Evolutionary conservation across 1,140 invertebrate species (phyloP).

Genomic region (Pantala flavescens): DNA sequence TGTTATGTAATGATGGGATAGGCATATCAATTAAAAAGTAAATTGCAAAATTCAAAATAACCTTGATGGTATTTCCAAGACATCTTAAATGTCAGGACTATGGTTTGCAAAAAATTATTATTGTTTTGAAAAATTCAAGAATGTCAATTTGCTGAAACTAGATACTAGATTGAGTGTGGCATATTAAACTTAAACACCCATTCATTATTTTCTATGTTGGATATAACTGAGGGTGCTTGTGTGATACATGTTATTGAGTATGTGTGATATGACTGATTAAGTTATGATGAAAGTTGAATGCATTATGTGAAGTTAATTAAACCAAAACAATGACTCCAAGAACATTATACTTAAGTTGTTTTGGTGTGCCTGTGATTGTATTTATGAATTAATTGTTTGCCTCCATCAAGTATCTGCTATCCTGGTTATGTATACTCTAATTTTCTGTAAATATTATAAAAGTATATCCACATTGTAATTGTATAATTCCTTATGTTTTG

Average conservation of each 20-base stretch:
- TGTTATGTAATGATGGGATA: neutral
- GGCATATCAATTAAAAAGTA: neutral
- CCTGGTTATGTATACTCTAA: neutral
- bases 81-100: no score
- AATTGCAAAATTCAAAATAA: neutral
- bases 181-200: neutral
- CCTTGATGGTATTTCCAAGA: neutral
- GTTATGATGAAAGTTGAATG: neutral
- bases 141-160: neutral
- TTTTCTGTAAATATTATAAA: neutral
- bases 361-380: conserved; percentile 8
- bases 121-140: neutral
- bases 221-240: neutral
- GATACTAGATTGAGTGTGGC: neutral
- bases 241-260: neutral
- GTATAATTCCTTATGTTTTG: neutral
- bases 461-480: neutral
- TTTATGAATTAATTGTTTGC: neutral
- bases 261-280: neutral
- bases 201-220: neutral
- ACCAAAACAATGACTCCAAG: conserved; percentile 9
- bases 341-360: neutral
- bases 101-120: neutral
- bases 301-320: neutral
- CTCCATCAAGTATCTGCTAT: neutral